phyloP scores from a whole-genome alignment of 2,113 vertebrate genomes.

The Nesogale talazaci region DNA sequence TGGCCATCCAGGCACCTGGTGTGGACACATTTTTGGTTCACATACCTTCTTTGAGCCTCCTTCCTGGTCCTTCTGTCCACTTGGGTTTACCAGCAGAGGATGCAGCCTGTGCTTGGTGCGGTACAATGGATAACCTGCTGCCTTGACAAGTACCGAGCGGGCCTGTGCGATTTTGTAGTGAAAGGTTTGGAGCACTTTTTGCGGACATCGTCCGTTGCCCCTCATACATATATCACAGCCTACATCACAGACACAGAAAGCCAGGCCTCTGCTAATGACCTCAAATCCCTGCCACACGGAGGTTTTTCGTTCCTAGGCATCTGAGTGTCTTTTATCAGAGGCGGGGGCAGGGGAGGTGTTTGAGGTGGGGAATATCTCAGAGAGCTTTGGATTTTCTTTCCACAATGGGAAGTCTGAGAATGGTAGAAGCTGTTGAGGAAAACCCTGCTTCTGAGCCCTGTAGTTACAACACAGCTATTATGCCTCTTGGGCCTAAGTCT shows the following conservation, averaged over 20 bases:
- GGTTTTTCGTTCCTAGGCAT: not conserved
- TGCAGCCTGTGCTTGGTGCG: not conserved
- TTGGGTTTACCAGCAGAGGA: constrained; percentile 38
- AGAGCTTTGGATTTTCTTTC: not conserved
- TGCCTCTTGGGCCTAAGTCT: not conserved
- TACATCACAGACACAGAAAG: not conserved
- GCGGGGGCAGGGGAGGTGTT: no score
- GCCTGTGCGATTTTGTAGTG: constrained; percentile 46
- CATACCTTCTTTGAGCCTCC: not conserved
- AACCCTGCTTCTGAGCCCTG: not conserved
- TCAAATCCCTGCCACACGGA: not conserved
- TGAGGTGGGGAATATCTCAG: no score
- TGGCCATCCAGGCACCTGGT: not conserved
- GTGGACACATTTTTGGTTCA: not conserved
- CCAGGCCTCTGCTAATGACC: constrained; percentile 8
- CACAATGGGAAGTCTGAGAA: not conserved
- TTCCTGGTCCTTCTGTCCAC: constrained; percentile 6
- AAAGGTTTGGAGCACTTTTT: constrained; percentile 35
- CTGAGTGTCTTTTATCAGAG: constrained; percentile 23
- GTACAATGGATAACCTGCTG: constrained; percentile 52
- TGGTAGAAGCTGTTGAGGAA: not conserved
- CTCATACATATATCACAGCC: constrained; percentile 45
- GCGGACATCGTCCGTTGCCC: constrained; percentile 30
- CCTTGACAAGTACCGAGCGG: constrained; percentile 62
- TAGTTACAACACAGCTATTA: not conserved